Evolutionary conservation across 2,888 invertebrate genomes (phyloP), one percentile per base, ranked within the genome.

Genomic region (Yponomeuta cagnagella): DNA sequence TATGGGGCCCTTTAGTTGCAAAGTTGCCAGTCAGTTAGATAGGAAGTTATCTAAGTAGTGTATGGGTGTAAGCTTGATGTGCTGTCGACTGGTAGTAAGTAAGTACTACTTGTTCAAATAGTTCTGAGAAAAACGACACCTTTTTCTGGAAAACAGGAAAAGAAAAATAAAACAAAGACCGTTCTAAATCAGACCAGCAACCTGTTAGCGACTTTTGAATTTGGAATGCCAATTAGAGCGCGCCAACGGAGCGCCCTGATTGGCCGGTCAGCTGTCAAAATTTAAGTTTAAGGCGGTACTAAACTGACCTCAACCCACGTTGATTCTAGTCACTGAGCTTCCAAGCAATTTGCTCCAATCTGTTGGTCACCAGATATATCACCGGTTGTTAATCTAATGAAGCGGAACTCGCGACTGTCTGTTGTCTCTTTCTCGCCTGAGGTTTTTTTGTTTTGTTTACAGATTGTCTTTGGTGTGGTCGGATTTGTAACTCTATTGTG

Each of bases 221-320:
- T 73, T 70, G 37, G 69, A 5, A 73, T 70, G 72, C 72, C 76
- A 78, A 81, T 81, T 78, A 75, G 69, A 73, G 70, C 69, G 71
- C 70, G 66, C 67, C 76, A 75, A 74, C 73, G 75, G 77, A 77
- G 76, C 75, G 74, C 76, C 76, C 79, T 82, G 84, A 88, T 90
- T 89, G 87, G 89, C 74, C 77, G 78, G 76, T 73, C 74, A 82
- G 77, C 82, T 89, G 87, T 88, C 88, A 90, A 89, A 89, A 83
- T 86, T 87, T 15, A 58, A 58, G 52, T 58, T 80, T 78, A 83
- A 86, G 88, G 86, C 85, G 85, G 79, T 80, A 80, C 43, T 48
- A 58, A 52, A 5, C 52, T 58, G 6, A 15, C 5, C 52, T 15
- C 52, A 58, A 58, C 3, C 52, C 1, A 58, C 52, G 52, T 15